Evolutionary conservation across 2,113 vertebrate genomes (phyloP), one percentile per base, ranked within the genome.

Genomic region (Cepphus grylle): DNA sequence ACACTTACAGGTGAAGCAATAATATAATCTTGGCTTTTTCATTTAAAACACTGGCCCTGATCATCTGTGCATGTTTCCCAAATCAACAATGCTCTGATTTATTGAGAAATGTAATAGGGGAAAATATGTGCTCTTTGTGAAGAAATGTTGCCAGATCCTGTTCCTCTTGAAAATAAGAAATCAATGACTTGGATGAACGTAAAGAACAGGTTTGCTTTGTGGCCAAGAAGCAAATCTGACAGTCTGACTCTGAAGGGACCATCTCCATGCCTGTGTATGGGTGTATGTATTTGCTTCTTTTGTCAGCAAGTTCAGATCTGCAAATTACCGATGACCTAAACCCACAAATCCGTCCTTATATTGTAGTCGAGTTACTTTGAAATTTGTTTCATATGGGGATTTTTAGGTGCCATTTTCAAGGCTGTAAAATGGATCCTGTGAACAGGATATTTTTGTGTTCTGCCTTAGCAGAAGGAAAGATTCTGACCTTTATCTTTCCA

Each of bases 401-500:
- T 88, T 88, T 81, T 71, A 63, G n/a, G 74, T 85, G 25, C 38
- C 80, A 40, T 82, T 84, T 74, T 95, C 72, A 34, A 53, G 50
- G 63, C 61, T 86, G 50, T 50, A 11, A 94, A 91, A 83, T 55
- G 27, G 8, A 67, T 58, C 20, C 34, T 0, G 0, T 49, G 59
- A 74, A 66, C 42, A 58, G 22, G 29, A 19, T 72, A 82, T 74
- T 90, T 90, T 76, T 87, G 13, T 17, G 19, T 65, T 25, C 40
- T 82, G 21, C 42, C 52, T 72, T 83, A 77, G 67, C 34, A 91
- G 34, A 69, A 62, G 70, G 4, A 85, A 87, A 53, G 72, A 66
- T 42, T 62, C 63, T 81, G 73, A 78, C 85, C 52, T 73, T 97
- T 90, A 76, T 91, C 88, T 96, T 77, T 82, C 86, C 69, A 91